These are phyloP conservation scores for Pontoporia blainvillei DNA, from an alignment of 2,113 vertebrate species.

Conservation along the genomic window DNA sequence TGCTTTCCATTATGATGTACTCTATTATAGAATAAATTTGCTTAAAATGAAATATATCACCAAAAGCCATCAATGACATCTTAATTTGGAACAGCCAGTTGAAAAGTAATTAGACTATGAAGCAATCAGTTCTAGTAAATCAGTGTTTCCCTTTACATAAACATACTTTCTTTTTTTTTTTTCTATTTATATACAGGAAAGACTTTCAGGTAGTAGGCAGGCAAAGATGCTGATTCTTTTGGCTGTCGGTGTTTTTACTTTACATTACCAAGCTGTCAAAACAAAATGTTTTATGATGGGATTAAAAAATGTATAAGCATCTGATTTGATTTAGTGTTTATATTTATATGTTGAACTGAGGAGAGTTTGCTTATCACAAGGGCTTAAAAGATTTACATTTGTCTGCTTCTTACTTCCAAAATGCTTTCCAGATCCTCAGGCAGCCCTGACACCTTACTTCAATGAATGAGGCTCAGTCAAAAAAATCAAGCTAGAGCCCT, in stretches of 20 bases:
- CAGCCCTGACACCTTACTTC: background rate
- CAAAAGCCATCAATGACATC: conserved; percentile 89
- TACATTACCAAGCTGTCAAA: conserved; percentile 78
- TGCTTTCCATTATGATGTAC: conserved; percentile 87
- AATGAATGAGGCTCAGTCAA: background rate
- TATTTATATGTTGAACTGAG: conserved; percentile 72
- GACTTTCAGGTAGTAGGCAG: conserved; percentile 76
- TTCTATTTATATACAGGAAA: conserved; percentile 79
- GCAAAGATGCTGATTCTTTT: conserved; percentile 76
- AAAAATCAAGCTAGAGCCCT: background rate
- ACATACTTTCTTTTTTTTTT: conserved; percentile 69
- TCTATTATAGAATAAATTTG: conserved; percentile 89
- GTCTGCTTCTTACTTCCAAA: conserved; percentile 55
- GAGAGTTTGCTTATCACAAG: conserved; percentile 67
- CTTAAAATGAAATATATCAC: conserved; percentile 89
- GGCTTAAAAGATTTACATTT: conserved; percentile 74
- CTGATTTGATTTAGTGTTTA: conserved; percentile 77
- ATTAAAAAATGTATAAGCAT: conserved; percentile 74
- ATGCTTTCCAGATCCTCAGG: conserved; percentile 23
- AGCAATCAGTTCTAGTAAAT: conserved; percentile 88
- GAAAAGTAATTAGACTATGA: conserved; percentile 88
- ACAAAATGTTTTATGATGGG: conserved; percentile 74
- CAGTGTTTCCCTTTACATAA: conserved; percentile 85
- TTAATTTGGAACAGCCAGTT: conserved; percentile 90
- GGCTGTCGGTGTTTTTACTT: conserved; percentile 76